Evolutionary conservation across 2,113 vertebrate species (phyloP), one percentile per base, ranked within the genome.

Genomic region (Edolisoma coerulescens): DNA sequence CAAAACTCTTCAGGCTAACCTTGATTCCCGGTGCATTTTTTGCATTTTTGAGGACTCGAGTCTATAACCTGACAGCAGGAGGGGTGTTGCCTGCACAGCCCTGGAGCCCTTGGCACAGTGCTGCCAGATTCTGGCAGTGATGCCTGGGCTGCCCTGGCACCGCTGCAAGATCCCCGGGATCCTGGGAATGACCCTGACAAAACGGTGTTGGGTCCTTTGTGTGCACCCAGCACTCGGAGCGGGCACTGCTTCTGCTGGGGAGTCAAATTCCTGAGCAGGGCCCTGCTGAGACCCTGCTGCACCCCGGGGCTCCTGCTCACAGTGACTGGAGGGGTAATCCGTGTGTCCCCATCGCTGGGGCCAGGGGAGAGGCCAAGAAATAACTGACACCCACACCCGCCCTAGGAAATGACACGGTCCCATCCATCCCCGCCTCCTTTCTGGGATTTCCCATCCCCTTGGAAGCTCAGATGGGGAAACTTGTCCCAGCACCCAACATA

Each of bases 1-100:
- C 97, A 97, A 97, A 98, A 77, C 97, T 96, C 98, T 90, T 94
- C 96, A 74, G 97, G 96, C 95, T 96, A 98, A 98, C 96, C 97
- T 98, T 97, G 96, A 98, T 98, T 98, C 97, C 97, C 87, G 92
- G 93, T 70, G 97, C 98, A 98, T 99, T 98, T 97, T 97, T 98
- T 86, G 91, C 96, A 98, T 99, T 98, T 98, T 98, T 98, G 96
- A 97, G 97, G 97, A 96, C 93, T 61, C 16, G 18, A 92, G 95
- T 96, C 78, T 96, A 93, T 96, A 95, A 81, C 70, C 95, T 84
- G 95, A 80, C 90, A 53, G 89, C 7, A 45, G 93, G 80, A 82
- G 69, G 56, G 68, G 73, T 10, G 28, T 4, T 74, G 89, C 53
- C 77, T 59, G 75, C 75, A 20, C 50, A 65, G 89, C 63, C 60